Evolutionary conservation across 2,797 vertebrate species (phyloP), one percentile per base, ranked within the genome.

Genomic region (Podargus strigoides): DNA sequence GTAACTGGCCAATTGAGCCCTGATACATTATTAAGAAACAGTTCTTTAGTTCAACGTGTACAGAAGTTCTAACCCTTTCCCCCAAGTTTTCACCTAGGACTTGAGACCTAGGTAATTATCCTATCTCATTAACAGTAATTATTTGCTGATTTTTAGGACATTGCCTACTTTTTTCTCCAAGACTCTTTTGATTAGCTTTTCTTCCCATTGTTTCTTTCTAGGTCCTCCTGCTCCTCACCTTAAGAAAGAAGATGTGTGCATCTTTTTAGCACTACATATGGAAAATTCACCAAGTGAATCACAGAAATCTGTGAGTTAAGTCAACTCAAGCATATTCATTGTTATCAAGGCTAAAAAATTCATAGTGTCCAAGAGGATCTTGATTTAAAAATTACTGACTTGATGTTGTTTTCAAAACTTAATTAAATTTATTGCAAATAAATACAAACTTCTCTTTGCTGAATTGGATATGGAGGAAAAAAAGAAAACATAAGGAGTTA

Each of bases 241-340:
- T 69, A 70, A 77, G 59, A 88, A 94, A 37, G 85, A 85, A 81
- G 89, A 91, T 7, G 34, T 94, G 58, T 94, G 92, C 52, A 76
- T 88, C 14, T 91, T 87, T 41, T 81, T 91, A 68, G 92, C 92
- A 28, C 32, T 94, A 17, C 85, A 91, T 47, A 91, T 88, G 80
- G 92, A 91, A 91, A 85, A 77, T 70, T 67, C 30, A 56, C 63
- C 47, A 52, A 44, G 17, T 34, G 32, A 72, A 76, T 24, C 50
- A 52, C 9, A 55, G 27, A 2, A 28, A 34, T 0, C 1, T 0
- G 75, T 94, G 59, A 62, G 85, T 80, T 81, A 67, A 69, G 26
- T 69, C 27, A 44, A 26, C n/a, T 75, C n/a, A 64, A 62, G 7
- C 16, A 22, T 58, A 13, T 44, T 28, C 10, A 22, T 52, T 80